Evolutionary conservation across 2,113 vertebrate genomes (phyloP).

Genomic region (Amazona vittata): DNA sequence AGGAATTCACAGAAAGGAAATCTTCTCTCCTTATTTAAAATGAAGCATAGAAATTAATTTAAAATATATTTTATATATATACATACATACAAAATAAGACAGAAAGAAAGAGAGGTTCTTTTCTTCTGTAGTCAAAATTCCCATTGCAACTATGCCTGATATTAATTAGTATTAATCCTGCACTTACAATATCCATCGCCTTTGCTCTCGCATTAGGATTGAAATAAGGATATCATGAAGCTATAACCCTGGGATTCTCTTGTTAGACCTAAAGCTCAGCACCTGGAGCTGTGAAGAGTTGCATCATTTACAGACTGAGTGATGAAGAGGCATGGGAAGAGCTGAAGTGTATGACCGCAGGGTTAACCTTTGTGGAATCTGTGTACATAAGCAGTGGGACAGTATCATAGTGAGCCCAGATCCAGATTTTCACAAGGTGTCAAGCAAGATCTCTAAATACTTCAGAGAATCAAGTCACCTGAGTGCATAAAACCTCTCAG

Average conservation of each 20-base stretch:
- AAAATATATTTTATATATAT: not conserved
- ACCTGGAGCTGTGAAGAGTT: not conserved
- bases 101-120: not conserved
- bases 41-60: not conserved
- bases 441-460: not conserved
- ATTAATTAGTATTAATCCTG: not conserved
- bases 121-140: not conserved
- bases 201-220: not conserved
- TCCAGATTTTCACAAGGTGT: not conserved
- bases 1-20: not conserved
- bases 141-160: not conserved
- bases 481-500: not conserved
- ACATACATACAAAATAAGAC: fast-evolving
- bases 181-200: not conserved
- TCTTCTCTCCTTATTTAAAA: not conserved
- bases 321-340: not conserved
- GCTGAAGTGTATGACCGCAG: not conserved
- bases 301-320: not conserved
- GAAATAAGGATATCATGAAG: not conserved
- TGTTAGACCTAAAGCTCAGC: not conserved
- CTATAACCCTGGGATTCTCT: not conserved
- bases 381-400: not conserved
- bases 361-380: not conserved
- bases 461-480: not conserved
- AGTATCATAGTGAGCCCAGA: not conserved